Evolutionary conservation across 2,113 vertebrate genomes (phyloP).

Genomic region (Miniopterus natalensis): DNA sequence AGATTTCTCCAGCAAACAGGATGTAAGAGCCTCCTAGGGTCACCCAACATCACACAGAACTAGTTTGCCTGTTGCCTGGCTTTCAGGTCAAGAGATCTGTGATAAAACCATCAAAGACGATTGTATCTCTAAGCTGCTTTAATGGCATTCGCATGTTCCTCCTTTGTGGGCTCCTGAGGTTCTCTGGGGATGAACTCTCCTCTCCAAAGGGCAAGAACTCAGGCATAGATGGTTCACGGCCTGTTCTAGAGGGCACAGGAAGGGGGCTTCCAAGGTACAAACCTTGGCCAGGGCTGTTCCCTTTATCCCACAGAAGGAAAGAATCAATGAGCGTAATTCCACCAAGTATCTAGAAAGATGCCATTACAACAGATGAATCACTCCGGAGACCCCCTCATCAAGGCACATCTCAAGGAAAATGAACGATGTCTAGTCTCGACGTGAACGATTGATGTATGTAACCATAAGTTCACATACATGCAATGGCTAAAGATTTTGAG

Average conservation of each 20-base stretch:
- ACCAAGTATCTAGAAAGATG: slow-evolving; percentile 63
- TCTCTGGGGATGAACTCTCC: slow-evolving; percentile 66
- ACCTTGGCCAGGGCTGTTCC: slow-evolving; percentile 58
- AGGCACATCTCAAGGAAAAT: slow-evolving; percentile 68
- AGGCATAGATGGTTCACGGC: not conserved
- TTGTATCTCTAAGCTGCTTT: slow-evolving; percentile 78
- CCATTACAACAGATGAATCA: slow-evolving; percentile 7
- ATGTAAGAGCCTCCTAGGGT: slow-evolving; percentile 51
- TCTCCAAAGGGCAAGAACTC: slow-evolving; percentile 61
- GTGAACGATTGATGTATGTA: slow-evolving; percentile 68
- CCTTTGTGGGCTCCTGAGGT: slow-evolving; percentile 72
- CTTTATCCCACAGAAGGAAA: not conserved
- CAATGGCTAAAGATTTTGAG: slow-evolving; percentile 65
- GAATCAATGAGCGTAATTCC: slow-evolving; percentile 61
- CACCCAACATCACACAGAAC: not conserved
- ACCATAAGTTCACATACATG: slow-evolving; percentile 69
- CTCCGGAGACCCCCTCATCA: slow-evolving; percentile 51
- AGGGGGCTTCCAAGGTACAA: not conserved
- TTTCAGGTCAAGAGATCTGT: slow-evolving; percentile 51
- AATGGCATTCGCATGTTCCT: slow-evolving; percentile 74
- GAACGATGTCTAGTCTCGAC: slow-evolving; percentile 37
- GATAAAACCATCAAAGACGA: slow-evolving; percentile 54
- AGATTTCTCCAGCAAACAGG: slow-evolving; percentile 66
- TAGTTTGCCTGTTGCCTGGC: slow-evolving; percentile 44
- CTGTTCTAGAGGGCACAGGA: slow-evolving; percentile 53